Evolutionary conservation across 2,888 invertebrate genomes (phyloP).

Genomic region (Dioctria rufipes): DNA sequence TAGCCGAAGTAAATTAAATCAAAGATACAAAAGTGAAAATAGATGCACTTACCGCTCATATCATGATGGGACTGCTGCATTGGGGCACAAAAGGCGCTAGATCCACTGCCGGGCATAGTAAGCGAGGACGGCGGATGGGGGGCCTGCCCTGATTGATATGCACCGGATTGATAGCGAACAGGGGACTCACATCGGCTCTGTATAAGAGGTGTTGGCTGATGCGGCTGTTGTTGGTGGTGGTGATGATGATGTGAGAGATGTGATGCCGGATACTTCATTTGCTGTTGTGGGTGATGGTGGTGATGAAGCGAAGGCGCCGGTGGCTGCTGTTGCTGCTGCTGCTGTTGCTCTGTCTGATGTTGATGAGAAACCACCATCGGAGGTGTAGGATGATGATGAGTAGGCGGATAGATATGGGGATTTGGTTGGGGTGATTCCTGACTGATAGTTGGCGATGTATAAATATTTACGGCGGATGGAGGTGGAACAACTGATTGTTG

Average conservation of each 20-base stretch:
- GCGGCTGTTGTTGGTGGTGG: slow-evolving; percentile 61
- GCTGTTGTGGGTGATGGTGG: slow-evolving; percentile 53
- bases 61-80: slow-evolving; percentile 64
- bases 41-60: slow-evolving; percentile 61
- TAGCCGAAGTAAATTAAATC: slow-evolving; percentile 4
- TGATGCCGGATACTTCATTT: slow-evolving; percentile 52
- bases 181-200: slow-evolving; percentile 58
- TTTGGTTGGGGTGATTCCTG: slow-evolving; percentile 39
- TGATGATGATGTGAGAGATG: slow-evolving; percentile 59
- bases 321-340: slow-evolving; percentile 56
- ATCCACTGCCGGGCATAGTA: slow-evolving; percentile 64
- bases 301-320: slow-evolving; percentile 59
- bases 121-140: slow-evolving; percentile 64
- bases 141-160: slow-evolving; percentile 56
- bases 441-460: slow-evolving; percentile 34
- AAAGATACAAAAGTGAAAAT: slow-evolving; percentile 3
- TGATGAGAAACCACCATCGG: slow-evolving; percentile 56
- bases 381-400: slow-evolving; percentile 65
- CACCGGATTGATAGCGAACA: slow-evolving; percentile 40
- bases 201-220: slow-evolving; percentile 53
- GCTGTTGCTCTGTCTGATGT: slow-evolving; percentile 57
- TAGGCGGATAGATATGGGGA: slow-evolving; percentile 59
- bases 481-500: slow-evolving; percentile 66
- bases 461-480: slow-evolving; percentile 63
- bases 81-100: slow-evolving; percentile 71